Percentiles rank a stretch among this genome's conserved stretches.
phyloP scores from a whole-genome alignment of 2,797 vertebrate species.

The Perdix hodgsoniae region DNA sequence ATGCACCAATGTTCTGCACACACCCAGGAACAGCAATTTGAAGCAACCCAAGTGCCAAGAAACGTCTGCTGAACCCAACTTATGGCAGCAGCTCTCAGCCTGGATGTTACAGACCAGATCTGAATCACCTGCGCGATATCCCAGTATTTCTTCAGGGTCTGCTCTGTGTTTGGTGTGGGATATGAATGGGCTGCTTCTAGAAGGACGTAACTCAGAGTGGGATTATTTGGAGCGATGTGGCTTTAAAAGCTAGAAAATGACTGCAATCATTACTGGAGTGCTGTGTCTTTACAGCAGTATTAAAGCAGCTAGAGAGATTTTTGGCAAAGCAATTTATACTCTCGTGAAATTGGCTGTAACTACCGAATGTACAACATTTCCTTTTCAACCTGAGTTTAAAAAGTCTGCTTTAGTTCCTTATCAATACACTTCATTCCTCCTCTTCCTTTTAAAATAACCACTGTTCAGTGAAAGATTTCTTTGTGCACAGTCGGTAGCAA shows the following conservation, averaged over 20 bases:
- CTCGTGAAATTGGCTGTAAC: conserved; percentile 33
- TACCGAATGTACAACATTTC: conserved; percentile 23
- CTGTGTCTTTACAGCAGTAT: conserved; percentile 46
- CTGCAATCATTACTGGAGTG: conserved; percentile 61
- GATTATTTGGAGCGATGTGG: conserved; percentile 73
- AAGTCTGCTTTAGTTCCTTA: conserved; percentile 23
- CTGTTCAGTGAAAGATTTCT: conserved; percentile 14
- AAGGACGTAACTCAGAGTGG: conserved; percentile 57
- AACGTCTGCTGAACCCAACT: not conserved
- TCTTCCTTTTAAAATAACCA: conserved; percentile 21
- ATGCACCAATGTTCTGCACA: not conserved
- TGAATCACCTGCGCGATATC: not conserved
- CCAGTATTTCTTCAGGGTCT: not conserved
- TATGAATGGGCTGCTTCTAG: conserved; percentile 52
- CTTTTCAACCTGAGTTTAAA: not conserved
- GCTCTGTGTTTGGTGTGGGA: not conserved
- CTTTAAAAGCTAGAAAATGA: conserved; percentile 78
- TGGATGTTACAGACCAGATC: not conserved
- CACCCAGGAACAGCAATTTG: not conserved
- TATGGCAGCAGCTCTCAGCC: not conserved
- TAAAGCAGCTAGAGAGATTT: conserved; percentile 72
- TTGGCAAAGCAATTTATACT: conserved; percentile 73
- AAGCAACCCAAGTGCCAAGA: not conserved
- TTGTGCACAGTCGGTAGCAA: conserved; percentile 23
- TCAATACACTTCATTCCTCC: not conserved